A percentile compares a stretch with the other conserved stretches of the same genome.
These are phyloP conservation scores for Teleopsis dalmanni DNA, from an alignment of 1,140 invertebrate species.

Conservation along the genomic window DNA sequence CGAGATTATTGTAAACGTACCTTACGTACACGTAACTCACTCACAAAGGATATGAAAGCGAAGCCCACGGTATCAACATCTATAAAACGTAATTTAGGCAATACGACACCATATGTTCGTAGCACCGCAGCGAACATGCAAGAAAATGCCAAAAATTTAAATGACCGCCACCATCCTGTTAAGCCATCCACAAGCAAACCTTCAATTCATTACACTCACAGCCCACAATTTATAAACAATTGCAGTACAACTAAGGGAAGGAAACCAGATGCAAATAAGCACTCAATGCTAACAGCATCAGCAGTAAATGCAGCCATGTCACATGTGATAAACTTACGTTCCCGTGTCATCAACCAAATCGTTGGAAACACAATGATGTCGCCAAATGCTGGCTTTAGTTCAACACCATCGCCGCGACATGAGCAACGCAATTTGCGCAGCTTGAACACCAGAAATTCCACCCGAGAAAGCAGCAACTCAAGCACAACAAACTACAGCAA, in stretches of 20 bases:
- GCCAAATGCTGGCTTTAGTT: neutral
- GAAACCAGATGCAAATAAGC: slow-evolving; percentile 4
- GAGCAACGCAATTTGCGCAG: slow-evolving; percentile 12
- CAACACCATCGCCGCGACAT: slow-evolving; percentile 5
- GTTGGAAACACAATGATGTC: neutral
- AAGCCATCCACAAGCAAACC: too few species aligned
- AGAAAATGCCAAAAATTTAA: too few species aligned
- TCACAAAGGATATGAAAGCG: slow-evolving; percentile 16
- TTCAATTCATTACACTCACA: too few species aligned
- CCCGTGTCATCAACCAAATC: slow-evolving; percentile 1
- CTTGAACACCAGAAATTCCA: slow-evolving; percentile 1
- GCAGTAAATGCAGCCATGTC: slow-evolving; percentile 10
- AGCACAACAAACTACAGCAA: slow-evolving; percentile 20
- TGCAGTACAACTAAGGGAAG: neutral
- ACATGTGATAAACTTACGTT: slow-evolving; percentile 10
- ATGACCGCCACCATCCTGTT: too few species aligned
- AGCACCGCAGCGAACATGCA: neutral
- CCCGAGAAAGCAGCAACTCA: too few species aligned
- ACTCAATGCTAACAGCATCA: neutral
- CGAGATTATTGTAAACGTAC: slow-evolving; percentile 29
- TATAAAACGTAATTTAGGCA: slow-evolving; percentile 6
- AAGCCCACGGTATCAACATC: slow-evolving; percentile 5
- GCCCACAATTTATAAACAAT: too few species aligned
- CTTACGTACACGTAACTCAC: slow-evolving; percentile 27
- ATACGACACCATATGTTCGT: neutral